Conservation (phyloP, 2,888 invertebrate genomes). For the Carpatolechia fugitivella region DNA sequence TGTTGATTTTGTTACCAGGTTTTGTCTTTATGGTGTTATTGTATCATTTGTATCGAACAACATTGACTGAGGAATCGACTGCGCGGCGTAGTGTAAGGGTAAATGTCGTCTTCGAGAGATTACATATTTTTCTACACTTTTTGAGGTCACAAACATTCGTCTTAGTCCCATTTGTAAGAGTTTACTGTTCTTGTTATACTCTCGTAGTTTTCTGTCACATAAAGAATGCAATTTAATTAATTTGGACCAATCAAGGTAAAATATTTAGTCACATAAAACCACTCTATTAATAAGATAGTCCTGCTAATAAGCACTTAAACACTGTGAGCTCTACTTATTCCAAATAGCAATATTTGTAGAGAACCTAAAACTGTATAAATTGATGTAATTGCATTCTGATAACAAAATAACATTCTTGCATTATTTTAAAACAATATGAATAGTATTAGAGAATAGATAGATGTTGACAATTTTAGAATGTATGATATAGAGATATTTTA, state of each 20-base stretch:
- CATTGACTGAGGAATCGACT: conserved; percentile 73
- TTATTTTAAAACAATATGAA: conserved; percentile 43
- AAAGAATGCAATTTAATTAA: neutral
- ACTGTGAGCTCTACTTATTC: no score
- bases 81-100: conserved; percentile 62
- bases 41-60: conserved; percentile 21
- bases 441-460: conserved; percentile 53
- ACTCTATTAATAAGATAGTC: no score
- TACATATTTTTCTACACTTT: conserved; percentile 78
- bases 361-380: no score
- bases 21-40: conserved; percentile 15
- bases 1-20: conserved; percentile 15
- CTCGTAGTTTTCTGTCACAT: conserved; percentile 24
- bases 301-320: no score
- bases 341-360: no score
- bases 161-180: conserved; percentile 60
- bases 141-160: conserved; percentile 63
- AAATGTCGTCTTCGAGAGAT: conserved; percentile 62
- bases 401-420: conserved; percentile 27
- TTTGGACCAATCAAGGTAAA: no score
- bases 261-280: no score
- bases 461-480: conserved; percentile 61
- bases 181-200: conserved; percentile 62
- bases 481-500: conserved; percentile 37
- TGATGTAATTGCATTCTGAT: neutral